Evolutionary conservation across 2,797 vertebrate species (phyloP).

Genomic region (Rhynchonycteris naso): DNA sequence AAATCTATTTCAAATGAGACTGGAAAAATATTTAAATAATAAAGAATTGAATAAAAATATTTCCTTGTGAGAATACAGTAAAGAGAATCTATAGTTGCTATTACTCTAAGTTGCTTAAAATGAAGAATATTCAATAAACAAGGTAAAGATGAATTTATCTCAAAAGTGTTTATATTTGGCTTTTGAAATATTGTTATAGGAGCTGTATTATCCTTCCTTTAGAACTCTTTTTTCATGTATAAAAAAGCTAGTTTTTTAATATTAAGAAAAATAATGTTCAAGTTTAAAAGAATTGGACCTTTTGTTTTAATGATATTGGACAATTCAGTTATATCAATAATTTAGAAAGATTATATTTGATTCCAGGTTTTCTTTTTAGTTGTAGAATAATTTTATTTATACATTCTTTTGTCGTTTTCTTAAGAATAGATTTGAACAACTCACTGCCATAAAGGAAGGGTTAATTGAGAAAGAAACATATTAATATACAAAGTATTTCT

Average conservation of each 20-base stretch:
- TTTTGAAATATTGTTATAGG: background rate
- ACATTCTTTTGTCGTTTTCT: conserved; percentile 54
- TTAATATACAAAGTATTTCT: conserved; percentile 72
- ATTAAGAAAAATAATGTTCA: conserved; percentile 59
- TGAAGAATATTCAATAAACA: conserved; percentile 12
- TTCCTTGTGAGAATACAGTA: background rate
- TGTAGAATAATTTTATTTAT: conserved; percentile 62
- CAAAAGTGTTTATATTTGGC: background rate
- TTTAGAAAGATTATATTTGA: conserved; percentile 66
- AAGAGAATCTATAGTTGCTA: background rate
- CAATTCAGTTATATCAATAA: conserved; percentile 56
- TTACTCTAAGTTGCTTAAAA: conserved; percentile 56
- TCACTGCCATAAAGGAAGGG: conserved; percentile 70
- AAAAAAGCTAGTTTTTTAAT: conserved; percentile 66
- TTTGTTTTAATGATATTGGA: conserved; percentile 64
- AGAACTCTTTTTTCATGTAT: conserved; percentile 28
- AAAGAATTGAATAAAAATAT: background rate
- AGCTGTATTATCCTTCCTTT: conserved; percentile 60
- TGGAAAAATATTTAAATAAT: conserved; percentile 39
- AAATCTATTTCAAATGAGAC: background rate
- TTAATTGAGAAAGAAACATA: conserved; percentile 82
- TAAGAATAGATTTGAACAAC: conserved; percentile 73
- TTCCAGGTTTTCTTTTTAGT: conserved; percentile 36
- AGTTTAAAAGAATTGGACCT: conserved; percentile 69
- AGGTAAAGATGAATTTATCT: background rate